phyloP scores from a whole-genome alignment of 2,113 vertebrate genomes.

The Murina feae region DNA sequence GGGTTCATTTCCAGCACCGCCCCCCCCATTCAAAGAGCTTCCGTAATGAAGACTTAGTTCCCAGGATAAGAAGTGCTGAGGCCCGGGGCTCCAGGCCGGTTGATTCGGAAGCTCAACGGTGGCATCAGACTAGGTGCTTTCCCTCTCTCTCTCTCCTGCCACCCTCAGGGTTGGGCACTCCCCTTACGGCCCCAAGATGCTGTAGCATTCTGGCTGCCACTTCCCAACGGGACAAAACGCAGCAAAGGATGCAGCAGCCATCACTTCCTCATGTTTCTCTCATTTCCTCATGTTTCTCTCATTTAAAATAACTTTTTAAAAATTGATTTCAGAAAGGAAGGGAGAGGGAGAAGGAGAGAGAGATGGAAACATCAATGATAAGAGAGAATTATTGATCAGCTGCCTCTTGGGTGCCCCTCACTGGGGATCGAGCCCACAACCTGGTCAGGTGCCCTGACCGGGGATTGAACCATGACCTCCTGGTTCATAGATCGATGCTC shows the following conservation, averaged over 20 bases:
- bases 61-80: background rate
- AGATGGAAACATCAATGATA: too few relatives aligned
- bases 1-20: background rate
- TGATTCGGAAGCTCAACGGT: background rate
- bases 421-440: too few relatives aligned
- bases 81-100: background rate
- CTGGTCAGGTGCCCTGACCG: background rate
- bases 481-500: too few relatives aligned
- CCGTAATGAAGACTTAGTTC: background rate
- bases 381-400: too few relatives aligned
- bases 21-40: background rate
- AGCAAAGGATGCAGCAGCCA: background rate
- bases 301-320: background rate
- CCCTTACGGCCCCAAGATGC: background rate
- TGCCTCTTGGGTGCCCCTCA: too few relatives aligned
- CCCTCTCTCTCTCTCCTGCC: too few relatives aligned
- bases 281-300: background rate
- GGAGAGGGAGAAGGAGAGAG: too few relatives aligned
- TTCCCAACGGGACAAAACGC: background rate
- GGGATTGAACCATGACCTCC: too few relatives aligned
- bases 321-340: too few relatives aligned
- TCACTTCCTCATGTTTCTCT: background rate
- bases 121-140: background rate
- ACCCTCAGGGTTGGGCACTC: too few relatives aligned
- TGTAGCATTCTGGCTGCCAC: background rate